Percentiles rank a stretch among this genome's conserved stretches.
Evolutionary conservation across 1,140 invertebrate genomes (phyloP).

Genomic region (Campodea augens): DNA sequence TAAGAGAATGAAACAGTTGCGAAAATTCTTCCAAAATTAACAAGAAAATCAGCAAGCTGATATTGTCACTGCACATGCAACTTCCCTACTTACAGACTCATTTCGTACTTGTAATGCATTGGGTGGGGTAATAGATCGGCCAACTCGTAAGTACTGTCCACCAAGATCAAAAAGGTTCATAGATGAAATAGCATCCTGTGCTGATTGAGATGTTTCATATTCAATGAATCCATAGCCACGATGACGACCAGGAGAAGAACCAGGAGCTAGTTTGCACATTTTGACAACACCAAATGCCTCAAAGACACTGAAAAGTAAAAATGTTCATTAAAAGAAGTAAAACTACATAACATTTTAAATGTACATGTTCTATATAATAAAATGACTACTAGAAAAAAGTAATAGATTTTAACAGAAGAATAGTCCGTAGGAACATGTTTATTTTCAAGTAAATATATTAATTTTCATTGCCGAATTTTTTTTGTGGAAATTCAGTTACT

Average conservation of each 20-base stretch:
- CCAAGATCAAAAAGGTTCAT: constrained; percentile 99
- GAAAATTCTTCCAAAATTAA: no score
- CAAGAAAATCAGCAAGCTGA: no score
- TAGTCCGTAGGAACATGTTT: neutral
- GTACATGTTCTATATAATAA: neutral
- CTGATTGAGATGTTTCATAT: constrained; percentile 81
- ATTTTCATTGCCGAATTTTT: no score
- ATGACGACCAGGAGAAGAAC: constrained; percentile 65
- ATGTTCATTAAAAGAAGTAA: constrained; percentile 14
- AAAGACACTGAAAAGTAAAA: constrained; percentile 54
- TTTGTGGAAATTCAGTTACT: no score
- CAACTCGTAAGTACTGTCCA: constrained; percentile 86
- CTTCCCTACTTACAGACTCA: no score
- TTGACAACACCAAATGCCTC: constrained; percentile 97
- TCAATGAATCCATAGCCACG: constrained; percentile 98
- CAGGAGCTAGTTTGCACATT: constrained; percentile 75
- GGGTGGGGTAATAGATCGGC: constrained; percentile 84
- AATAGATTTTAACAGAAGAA: constrained; percentile 3
- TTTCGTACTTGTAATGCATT: constrained; percentile 44
- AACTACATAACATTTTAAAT: constrained; percentile 1
- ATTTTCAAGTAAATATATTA: no score
- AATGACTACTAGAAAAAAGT: neutral
- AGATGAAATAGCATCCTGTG: constrained; percentile 87
- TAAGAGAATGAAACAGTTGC: no score
- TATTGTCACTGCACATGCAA: no score